Evolutionary conservation across 2,888 invertebrate species (phyloP).

Genomic region (Xanthia icteritia): DNA sequence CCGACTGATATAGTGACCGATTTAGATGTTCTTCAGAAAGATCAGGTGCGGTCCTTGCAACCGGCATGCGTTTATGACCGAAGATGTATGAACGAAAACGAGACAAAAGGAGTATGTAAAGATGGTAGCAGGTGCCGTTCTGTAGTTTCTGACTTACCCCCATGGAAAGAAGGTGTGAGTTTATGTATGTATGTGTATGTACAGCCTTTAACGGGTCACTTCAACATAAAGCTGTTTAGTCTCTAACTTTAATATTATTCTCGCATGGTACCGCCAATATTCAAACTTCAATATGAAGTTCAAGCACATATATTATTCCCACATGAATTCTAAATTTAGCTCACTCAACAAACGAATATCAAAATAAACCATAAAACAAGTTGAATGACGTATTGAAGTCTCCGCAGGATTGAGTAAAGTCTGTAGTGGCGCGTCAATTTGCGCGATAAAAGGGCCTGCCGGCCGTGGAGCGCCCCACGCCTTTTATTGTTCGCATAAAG

Average conservation of each 20-base stretch:
- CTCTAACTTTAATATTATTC: conserved; percentile 11
- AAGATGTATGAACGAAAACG: no score
- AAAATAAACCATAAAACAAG: conserved; percentile 58
- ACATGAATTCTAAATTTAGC: conserved; percentile 29
- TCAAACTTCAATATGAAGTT: conserved; percentile 30
- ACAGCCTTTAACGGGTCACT: not conserved
- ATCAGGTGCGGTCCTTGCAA: no score
- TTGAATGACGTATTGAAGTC: conserved; percentile 45
- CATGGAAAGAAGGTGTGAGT: no score
- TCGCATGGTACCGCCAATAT: conserved; percentile 5
- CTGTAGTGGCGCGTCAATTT: conserved; percentile 48
- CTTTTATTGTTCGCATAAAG: conserved; percentile 75
- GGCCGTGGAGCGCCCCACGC: conserved; percentile 41
- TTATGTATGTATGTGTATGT: not conserved
- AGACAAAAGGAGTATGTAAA: no score
- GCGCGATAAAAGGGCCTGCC: conserved; percentile 41
- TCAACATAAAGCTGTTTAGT: conserved; percentile 9
- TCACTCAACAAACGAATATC: conserved; percentile 45
- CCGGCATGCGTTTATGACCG: no score
- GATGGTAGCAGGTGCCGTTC: no score
- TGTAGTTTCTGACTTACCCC: no score
- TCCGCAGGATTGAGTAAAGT: conserved; percentile 47
- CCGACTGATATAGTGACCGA: no score
- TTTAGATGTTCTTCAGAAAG: no score
- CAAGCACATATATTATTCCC: conserved; percentile 14